phyloP scores from a whole-genome alignment of 1,140 invertebrate genomes.

The Drosophila bipectinata region DNA sequence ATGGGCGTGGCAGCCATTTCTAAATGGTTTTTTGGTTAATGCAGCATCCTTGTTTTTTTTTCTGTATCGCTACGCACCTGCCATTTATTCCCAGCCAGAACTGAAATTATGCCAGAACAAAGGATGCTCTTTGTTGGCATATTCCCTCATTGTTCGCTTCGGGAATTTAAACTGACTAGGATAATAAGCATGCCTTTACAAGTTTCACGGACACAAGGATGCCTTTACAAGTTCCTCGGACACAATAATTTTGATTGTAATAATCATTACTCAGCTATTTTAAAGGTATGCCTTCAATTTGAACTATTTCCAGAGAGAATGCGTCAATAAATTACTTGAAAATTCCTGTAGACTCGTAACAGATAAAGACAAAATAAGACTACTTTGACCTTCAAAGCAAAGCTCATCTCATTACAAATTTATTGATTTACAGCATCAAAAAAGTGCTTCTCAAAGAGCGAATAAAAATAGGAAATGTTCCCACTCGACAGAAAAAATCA shows the following conservation, averaged over 20 bases:
- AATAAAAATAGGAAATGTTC: conserved; percentile 11
- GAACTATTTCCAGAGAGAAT: background rate
- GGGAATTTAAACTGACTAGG: background rate
- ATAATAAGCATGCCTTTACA: too few species aligned
- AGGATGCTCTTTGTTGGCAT: conserved; percentile 21
- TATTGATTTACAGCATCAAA: conserved; percentile 27
- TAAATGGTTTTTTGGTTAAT: conserved; percentile 66
- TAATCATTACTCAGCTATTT: background rate
- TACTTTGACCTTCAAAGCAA: background rate
- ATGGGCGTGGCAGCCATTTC: conserved; percentile 44
- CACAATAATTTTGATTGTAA: too few species aligned
- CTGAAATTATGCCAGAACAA: conserved; percentile 57
- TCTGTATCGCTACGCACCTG: conserved; percentile 51
- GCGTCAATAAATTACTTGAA: background rate
- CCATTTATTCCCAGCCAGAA: conserved; percentile 21
- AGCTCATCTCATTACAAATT: conserved; percentile 3
- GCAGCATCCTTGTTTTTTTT: conserved; percentile 38
- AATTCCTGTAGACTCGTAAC: background rate
- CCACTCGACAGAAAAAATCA: conserved; percentile 39
- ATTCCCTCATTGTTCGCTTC: conserved; percentile 8
- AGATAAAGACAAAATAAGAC: background rate
- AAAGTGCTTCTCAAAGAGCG: conserved; percentile 11
- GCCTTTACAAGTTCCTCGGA: too few species aligned
- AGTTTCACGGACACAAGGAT: too few species aligned
- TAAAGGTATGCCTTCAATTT: background rate